Evolutionary conservation across 2,113 vertebrate genomes (phyloP).

Genomic region (Felis catus): F.catus_Fca126_mat1.0 CM031417.1:102656501-102657000

Average conservation of each 20-base stretch:
- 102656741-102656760: neutral
- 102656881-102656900: neutral
- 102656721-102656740: neutral
- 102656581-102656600: neutral
- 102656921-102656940: slow-evolving; percentile 7
- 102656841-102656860: neutral
- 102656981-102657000: slow-evolving; percentile 1
- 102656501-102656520: slow-evolving; percentile 17
- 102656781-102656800: neutral
- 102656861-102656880: neutral
- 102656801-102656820: neutral
- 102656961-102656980: neutral
- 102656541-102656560: slow-evolving; percentile 7
- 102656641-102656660: neutral
- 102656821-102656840: neutral
- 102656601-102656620: neutral
- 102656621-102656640: neutral
- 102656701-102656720: slow-evolving; percentile 15
- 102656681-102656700: neutral
- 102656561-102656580: neutral
- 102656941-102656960: neutral
- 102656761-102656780: slow-evolving; percentile 37
- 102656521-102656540: neutral
- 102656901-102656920: neutral
- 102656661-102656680: neutral